These are phyloP conservation scores for Lophius piscatorius DNA, from an alignment of 2,113 vertebrate genomes.

Conservation along the genomic window DNA sequence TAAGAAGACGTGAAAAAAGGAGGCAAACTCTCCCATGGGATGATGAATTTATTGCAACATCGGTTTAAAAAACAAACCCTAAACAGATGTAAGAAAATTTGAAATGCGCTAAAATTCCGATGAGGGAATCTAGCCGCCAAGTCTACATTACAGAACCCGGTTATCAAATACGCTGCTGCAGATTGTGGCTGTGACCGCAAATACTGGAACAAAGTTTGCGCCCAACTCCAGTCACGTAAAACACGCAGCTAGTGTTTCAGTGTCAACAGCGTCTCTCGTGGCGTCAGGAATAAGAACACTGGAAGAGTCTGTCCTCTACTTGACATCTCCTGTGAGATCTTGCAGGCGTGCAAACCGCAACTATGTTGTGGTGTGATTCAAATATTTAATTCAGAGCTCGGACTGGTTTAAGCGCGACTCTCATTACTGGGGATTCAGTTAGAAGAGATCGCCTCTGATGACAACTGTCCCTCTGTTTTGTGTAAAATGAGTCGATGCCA, in stretches of 20 bases:
- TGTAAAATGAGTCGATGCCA: slow-evolving; percentile 41
- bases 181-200: slow-evolving; percentile 27
- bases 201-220: slow-evolving; percentile 3
- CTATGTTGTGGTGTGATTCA: slow-evolving; percentile 26
- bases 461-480: slow-evolving; percentile 63
- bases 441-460: slow-evolving; percentile 75
- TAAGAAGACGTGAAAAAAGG: too few relatives aligned
- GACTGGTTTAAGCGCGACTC: slow-evolving; percentile 22
- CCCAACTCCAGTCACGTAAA: slow-evolving; percentile 29
- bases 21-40: too few relatives aligned
- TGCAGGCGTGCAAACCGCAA: neutral
- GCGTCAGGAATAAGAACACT: slow-evolving; percentile 42
- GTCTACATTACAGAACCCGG: too few relatives aligned
- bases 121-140: too few relatives aligned
- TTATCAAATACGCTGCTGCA: slow-evolving; percentile 24
- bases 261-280: slow-evolving; percentile 29
- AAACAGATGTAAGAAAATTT: too few relatives aligned
- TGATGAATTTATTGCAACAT: too few relatives aligned
- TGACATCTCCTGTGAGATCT: slow-evolving; percentile 28
- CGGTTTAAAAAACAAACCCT: too few relatives aligned
- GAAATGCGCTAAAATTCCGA: too few relatives aligned
- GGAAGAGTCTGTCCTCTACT: slow-evolving; percentile 28
- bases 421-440: slow-evolving; percentile 61
- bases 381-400: slow-evolving; percentile 41
- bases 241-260: slow-evolving; percentile 62